phyloP scores from a whole-genome alignment of 92 coral and sea anemone species.

The Phenganax subtilis region DNA sequence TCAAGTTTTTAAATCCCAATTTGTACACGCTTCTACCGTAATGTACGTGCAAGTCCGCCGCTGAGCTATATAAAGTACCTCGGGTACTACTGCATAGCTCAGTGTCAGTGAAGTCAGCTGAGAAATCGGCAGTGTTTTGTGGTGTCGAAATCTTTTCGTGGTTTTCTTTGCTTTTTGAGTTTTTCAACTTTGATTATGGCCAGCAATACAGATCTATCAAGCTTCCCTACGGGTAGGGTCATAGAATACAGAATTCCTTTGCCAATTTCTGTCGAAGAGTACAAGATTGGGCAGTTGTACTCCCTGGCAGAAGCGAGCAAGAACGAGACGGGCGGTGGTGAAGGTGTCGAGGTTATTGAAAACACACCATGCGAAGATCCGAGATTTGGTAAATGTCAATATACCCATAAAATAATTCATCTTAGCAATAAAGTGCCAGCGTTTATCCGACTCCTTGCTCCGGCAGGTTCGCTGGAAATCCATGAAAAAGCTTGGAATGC shows the following conservation, averaged over 20 bases:
- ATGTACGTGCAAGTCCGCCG: too few species aligned
- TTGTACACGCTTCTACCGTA: too few species aligned
- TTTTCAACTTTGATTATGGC: too few species aligned
- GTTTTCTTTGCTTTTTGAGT: too few species aligned
- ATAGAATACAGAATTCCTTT: conserved; percentile 77
- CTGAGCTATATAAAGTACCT: too few species aligned
- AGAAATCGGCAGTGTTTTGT: conserved; percentile 1
- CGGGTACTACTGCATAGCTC: too few species aligned
- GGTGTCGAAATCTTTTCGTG: background rate
- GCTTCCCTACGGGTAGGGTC: background rate
- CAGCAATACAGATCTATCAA: too few species aligned
- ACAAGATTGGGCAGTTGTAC: conserved; percentile 77
- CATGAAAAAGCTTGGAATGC: conserved; percentile 96
- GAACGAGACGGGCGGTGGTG: conserved; percentile 97
- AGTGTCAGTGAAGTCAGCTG: background rate
- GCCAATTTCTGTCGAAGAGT: conserved; percentile 86
- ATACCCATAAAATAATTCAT: conserved; percentile 75
- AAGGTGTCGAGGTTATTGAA: conserved; percentile 72
- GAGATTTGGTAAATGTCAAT: conserved; percentile 59
- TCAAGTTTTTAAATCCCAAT: too few species aligned
- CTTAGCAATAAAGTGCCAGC: conserved; percentile 63
- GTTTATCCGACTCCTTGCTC: conserved; percentile 61
- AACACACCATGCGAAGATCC: conserved; percentile 54
- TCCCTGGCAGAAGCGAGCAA: conserved; percentile 96
- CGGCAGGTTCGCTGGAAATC: conserved; percentile 65